Evolutionary conservation across 2,113 vertebrate species (phyloP).

Genomic region (Neomonachus schauinslandi): DNA sequence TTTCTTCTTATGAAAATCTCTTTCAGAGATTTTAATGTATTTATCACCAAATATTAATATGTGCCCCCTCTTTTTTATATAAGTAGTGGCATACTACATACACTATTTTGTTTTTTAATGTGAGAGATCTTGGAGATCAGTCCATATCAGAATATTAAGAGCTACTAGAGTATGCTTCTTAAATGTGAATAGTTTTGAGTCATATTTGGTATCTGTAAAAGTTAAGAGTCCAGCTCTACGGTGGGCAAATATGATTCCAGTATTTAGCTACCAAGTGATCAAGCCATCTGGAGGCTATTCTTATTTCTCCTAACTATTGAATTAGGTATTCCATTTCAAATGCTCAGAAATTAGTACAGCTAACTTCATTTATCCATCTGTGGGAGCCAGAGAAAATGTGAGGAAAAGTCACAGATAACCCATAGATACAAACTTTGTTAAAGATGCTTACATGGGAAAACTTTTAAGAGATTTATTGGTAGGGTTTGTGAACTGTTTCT

Average conservation of each 20-base stretch:
- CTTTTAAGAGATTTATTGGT: slow-evolving; percentile 22
- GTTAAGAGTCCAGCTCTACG: slow-evolving; percentile 15
- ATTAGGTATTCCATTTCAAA: slow-evolving; percentile 48
- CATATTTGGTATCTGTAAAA: slow-evolving; percentile 37
- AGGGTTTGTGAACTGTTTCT: slow-evolving; percentile 39
- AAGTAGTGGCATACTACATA: background rate
- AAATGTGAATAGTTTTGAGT: slow-evolving; percentile 42
- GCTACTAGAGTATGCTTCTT: background rate
- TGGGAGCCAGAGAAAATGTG: slow-evolving; percentile 1
- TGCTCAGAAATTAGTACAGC: slow-evolving; percentile 28
- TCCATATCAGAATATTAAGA: slow-evolving; percentile 33
- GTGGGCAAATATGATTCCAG: background rate
- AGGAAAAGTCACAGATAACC: slow-evolving; percentile 19
- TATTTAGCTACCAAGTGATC: background rate
- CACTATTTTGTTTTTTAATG: background rate
- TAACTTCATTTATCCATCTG: slow-evolving; percentile 13
- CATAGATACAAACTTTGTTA: slow-evolving; percentile 8
- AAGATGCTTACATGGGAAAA: background rate
- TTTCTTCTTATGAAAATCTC: background rate
- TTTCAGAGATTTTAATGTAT: slow-evolving; percentile 6
- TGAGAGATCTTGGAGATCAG: background rate
- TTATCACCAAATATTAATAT: slow-evolving; percentile 27
- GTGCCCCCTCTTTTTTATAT: background rate
- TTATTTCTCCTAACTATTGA: background rate
- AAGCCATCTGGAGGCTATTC: background rate